Base-by-base conservation (phyloP, 2,797 vertebrate species). In the Dicrostonyx torquatus region DNA sequence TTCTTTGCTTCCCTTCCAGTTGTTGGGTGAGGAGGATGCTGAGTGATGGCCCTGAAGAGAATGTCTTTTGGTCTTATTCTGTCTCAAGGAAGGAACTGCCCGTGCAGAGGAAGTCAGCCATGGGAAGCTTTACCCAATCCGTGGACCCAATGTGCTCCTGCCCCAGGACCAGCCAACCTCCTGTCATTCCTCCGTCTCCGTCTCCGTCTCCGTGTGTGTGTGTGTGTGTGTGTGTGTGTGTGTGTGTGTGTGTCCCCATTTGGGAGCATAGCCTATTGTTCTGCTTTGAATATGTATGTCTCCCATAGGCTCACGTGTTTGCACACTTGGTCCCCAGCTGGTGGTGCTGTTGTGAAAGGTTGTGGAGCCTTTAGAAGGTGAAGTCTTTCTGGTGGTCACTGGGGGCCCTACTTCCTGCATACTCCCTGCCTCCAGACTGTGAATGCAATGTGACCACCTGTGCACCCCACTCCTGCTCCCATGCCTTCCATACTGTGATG, bases 1-100 rank as follows among this genome's bases (percentile, higher is more conserved):
- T 48, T 89, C 97, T 97, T 96, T 97, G 93, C 94, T 92, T 95
- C 90, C 90, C 91, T 85, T 91, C 89, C 84, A 58, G 72, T 93
- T 85, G 91, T 31, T 87, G 91, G 85, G 45, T 73, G 62, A 95
- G 92, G 93, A 95, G 88, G 45, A 80, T 78, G 53, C 58, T 62
- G 89, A 84, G 24, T 62, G 66, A 62, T 34, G 29, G 64, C 77
- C 53, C 24, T 5, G 31, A 64, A 72, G 87, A 90, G 45, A 94
- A 76, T 15, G 40, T 58, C 26, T 14, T 45, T 66, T 37, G 31
- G 17, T 79, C 86, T 94, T 60, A 70, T 75, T 91, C 92, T 85
- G 31, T 76, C 55, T 50, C 1, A 62, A 96, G 79, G n/a, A 79
- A 64, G 43, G 91, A 90, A 37, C 40, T 34, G 77, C 50, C 22